Conservation (phyloP, 2,888 invertebrate genomes). For the Stratiomys singularior region DNA sequence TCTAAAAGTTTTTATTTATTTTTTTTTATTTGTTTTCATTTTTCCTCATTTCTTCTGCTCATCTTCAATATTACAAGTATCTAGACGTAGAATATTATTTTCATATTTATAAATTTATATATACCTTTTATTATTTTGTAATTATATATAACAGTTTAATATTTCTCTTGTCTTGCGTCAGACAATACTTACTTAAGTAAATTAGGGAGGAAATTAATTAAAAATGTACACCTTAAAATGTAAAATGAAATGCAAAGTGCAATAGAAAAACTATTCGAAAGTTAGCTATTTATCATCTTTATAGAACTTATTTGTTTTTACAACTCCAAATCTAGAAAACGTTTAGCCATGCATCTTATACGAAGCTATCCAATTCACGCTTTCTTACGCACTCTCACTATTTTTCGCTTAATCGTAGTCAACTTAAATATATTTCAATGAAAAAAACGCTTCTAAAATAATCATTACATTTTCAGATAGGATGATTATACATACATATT, state of each 20-base stretch:
- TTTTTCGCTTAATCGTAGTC: conserved; percentile 22
- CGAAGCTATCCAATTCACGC: neutral
- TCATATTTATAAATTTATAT: conserved; percentile 44
- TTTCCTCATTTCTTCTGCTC: conserved; percentile 16
- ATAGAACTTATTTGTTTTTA: conserved; percentile 31
- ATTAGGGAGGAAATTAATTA: conserved; percentile 17
- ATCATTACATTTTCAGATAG: neutral
- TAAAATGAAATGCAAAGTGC: conserved; percentile 43
- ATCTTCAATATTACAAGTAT: conserved; percentile 40
- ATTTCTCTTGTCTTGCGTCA: neutral
- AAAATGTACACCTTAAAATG: conserved; percentile 38
- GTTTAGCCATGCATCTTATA: neutral
- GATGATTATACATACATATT: neutral
- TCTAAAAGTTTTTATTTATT: conserved; percentile 12
- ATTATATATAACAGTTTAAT: conserved; percentile 36
- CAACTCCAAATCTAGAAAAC: conserved; percentile 18
- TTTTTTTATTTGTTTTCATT: conserved; percentile 1
- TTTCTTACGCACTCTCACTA: conserved; percentile 15
- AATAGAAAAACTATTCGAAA: conserved; percentile 35
- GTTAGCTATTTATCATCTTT: neutral
- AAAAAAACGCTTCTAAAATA: conserved; percentile 4
- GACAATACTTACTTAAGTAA: conserved; percentile 39
- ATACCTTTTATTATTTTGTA: conserved; percentile 6
- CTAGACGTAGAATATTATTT: conserved; percentile 36
- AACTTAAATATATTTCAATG: conserved; percentile 4